A percentile compares a stretch with the other conserved stretches of the same genome.
These are phyloP conservation scores for Chamaea fasciata DNA, from an alignment of 2,113 vertebrate species.

Conservation along the genomic window DNA sequence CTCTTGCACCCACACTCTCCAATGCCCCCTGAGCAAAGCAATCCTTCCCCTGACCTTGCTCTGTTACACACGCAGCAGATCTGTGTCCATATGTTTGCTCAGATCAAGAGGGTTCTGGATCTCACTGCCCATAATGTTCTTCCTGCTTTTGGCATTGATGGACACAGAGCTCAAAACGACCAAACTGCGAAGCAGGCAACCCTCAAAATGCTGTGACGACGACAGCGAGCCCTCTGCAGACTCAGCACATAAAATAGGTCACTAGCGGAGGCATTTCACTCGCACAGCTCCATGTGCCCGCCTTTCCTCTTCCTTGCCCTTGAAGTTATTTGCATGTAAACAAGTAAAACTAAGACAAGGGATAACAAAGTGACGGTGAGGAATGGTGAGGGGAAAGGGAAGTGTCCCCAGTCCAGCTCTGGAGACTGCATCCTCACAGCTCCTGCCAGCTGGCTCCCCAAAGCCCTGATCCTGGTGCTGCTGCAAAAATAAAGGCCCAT, in stretches of 20 bases:
- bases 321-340: background rate
- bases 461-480: background rate
- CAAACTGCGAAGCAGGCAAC: background rate
- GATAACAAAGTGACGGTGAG: background rate
- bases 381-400: background rate
- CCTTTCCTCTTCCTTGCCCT: background rate
- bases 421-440: background rate
- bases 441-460: background rate
- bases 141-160: background rate
- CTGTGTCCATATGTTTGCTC: rapidly evolving
- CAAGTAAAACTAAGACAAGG: background rate
- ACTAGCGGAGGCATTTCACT: background rate
- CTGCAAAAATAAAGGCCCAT: slow-evolving; percentile 46
- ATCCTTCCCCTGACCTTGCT: background rate
- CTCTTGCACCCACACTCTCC: background rate
- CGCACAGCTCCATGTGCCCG: background rate
- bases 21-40: background rate
- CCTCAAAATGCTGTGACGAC: background rate
- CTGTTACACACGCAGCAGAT: rapidly evolving
- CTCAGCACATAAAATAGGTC: slow-evolving; percentile 6
- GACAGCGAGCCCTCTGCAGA: background rate
- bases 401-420: background rate
- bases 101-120: background rate
- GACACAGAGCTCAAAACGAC: background rate
- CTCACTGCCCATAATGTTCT: background rate